Conservation (phyloP, 2,797 vertebrate genomes). For the Lateolabrax maculatus region DNA sequence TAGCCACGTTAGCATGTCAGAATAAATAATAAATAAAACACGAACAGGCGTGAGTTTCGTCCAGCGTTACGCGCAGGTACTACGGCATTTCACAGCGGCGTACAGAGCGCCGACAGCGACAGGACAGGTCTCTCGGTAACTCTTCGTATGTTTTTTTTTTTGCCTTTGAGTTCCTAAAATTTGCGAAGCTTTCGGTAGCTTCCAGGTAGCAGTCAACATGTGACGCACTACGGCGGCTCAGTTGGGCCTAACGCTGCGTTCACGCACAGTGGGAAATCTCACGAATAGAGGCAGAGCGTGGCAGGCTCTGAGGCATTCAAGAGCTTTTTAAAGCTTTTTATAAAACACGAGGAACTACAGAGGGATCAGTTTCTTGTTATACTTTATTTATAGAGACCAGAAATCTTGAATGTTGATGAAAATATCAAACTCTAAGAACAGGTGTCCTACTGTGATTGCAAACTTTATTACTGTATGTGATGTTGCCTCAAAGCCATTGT, state of each 20-base stretch:
- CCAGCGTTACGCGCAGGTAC: background rate
- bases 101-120: background rate
- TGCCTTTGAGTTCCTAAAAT: conserved; percentile 26
- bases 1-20: conserved; percentile 67
- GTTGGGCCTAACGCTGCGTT: conserved; percentile 57
- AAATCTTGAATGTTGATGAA: background rate
- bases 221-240: conserved; percentile 82
- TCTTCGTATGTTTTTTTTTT: conserved; percentile 17
- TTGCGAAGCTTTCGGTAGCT: conserved; percentile 58
- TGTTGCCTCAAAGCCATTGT: background rate
- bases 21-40: conserved; percentile 33
- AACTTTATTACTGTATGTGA: background rate
- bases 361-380: accelerated
- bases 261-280: background rate
- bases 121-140: background rate
- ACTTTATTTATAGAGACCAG: background rate
- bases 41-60: conserved; percentile 16
- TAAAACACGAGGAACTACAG: background rate
- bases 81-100: conserved; percentile 3
- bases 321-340: background rate
- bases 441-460: background rate
- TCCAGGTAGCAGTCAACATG: conserved; percentile 66
- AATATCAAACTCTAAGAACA: background rate
- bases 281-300: accelerated
- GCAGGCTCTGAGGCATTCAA: background rate